Percentiles rank a stretch among this genome's conserved stretches.
phyloP scores from a whole-genome alignment of 2,113 vertebrate genomes.

The Chloebia gouldiae region DNA sequence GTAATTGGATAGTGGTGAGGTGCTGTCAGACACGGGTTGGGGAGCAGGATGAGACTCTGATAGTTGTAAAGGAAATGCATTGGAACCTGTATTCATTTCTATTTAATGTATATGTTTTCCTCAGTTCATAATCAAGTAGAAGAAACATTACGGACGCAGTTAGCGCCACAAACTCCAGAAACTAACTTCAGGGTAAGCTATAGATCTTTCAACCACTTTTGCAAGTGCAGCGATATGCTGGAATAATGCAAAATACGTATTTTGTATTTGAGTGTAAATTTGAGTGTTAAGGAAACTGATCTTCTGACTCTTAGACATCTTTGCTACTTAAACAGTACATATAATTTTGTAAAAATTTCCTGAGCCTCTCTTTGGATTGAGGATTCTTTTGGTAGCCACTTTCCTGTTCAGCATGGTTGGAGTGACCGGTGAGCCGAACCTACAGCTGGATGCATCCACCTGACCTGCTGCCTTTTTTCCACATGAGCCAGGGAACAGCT shows the following conservation, averaged over 20 bases:
- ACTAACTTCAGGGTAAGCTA: conserved; percentile 85
- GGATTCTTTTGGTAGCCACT: conserved; percentile 38
- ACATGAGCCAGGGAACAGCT: conserved; percentile 54
- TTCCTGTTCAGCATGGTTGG: conserved; percentile 20
- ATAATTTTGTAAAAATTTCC: conserved; percentile 7
- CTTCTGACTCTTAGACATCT: conserved; percentile 54
- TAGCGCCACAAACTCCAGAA: conserved; percentile 83
- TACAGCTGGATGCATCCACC: conserved; percentile 51
- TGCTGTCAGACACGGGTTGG: conserved; percentile 18
- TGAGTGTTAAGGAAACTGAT: conserved; percentile 35
- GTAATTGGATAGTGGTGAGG: neutral
- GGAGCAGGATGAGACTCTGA: neutral
- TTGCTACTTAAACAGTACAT: conserved; percentile 39
- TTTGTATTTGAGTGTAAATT: conserved; percentile 63
- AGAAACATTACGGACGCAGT: conserved; percentile 83
- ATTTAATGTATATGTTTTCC: conserved; percentile 75
- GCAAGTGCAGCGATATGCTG: conserved; percentile 46
- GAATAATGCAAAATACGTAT: conserved; percentile 45
- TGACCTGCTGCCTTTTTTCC: conserved; percentile 58
- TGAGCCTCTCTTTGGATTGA: conserved; percentile 44
- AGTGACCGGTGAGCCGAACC: conserved; percentile 28
- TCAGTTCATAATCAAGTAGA: conserved; percentile 84
- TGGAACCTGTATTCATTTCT: conserved; percentile 76
- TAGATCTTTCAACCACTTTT: conserved; percentile 62
- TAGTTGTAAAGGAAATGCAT: conserved; percentile 55